Evolutionary conservation across 2,888 invertebrate genomes (phyloP), one percentile per base, ranked within the genome.

Genomic region (Synanthedon tipuliformis): DNA sequence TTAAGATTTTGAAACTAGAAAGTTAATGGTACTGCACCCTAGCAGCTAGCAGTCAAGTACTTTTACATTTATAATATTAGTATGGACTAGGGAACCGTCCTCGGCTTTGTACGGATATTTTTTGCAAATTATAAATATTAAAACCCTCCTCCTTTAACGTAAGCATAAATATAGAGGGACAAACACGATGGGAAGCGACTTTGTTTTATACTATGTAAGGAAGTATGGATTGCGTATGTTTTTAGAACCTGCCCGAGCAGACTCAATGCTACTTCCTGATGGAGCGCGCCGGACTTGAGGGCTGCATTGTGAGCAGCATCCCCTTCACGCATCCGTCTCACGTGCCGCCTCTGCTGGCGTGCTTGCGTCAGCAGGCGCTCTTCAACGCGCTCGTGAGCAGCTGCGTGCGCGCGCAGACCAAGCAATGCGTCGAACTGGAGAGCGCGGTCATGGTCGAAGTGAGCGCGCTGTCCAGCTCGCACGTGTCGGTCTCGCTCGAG

Each of bases 321-420:
- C 96, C 97, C 0, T 98, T 98, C 84, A 96, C 95, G 0, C 97
- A 97, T 82, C 97, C 98, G 1, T 92, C 94, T 7, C 96, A 97
- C 76, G 96, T 97, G 55, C 93, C 97, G 51, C 93, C 93, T 71
- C 94, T 98, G 63, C 89, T 98, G 41, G 91, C 92, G 45, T 91
- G 92, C 59, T 89, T 98, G 13, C 89, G 97, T 3, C 96, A 96
- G 66, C 98, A 98, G 81, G 93, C 96, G 41, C 89, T 97, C 13
- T 97, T 98, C 84, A 98, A 97, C 78, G 92, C 95, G 15, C 90
- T 98, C 48, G 88, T 98, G 50, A 89, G 93, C 27, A 96, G 96
- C 78, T 97, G 97, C 76, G 94, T 98, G 51, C 89, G 98, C 34
- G 90, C 93, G 1, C 92, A 93, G 72, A 91, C 92, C 50, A 93